phyloP scores from a whole-genome alignment of 2,888 invertebrate genomes.

The Polia nebulosa region DNA sequence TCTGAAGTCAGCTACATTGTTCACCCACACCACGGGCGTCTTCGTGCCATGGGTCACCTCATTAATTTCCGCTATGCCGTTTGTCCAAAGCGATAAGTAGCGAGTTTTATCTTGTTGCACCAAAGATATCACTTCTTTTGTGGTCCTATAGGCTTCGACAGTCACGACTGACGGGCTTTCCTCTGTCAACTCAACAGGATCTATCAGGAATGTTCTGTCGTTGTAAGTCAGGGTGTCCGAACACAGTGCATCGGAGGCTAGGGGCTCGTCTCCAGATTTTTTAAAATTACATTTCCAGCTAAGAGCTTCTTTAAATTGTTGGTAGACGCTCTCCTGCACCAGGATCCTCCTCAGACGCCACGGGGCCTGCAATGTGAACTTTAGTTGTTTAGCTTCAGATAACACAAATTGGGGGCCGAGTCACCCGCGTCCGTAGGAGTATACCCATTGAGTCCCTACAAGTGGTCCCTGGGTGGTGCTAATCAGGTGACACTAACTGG shows the following conservation, averaged over 20 bases:
- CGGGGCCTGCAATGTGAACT: conserved; percentile 68
- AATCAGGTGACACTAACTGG: no score
- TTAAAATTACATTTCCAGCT: conserved; percentile 69
- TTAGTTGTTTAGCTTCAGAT: conserved; percentile 3
- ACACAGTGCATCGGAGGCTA: conserved; percentile 5
- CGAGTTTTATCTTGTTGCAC: conserved; percentile 56
- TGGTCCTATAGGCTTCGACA: conserved; percentile 79
- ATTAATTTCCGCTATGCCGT: conserved; percentile 73
- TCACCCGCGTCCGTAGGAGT: no score
- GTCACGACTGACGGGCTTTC: conserved; percentile 30
- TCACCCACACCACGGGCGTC: conserved; percentile 75
- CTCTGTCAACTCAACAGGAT: conserved; percentile 52
- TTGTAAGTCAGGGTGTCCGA: conserved; percentile 47
- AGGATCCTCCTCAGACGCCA: conserved; percentile 75
- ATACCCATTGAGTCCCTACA: no score
- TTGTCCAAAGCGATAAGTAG: conserved; percentile 78
- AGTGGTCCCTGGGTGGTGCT: no score
- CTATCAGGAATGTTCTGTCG: conserved; percentile 65
- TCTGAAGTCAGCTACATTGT: conserved; percentile 72
- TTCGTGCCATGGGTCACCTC: conserved; percentile 70
- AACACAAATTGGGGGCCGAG: no score
- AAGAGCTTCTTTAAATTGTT: conserved; percentile 71
- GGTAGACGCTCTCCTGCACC: conserved; percentile 77
- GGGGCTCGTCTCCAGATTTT: neutral
- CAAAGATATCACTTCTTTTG: conserved; percentile 76